Base-by-base conservation (phyloP, 30 jellyfish, hydroid and myxozoan genomes). In the Aurelia sp. region DNA sequence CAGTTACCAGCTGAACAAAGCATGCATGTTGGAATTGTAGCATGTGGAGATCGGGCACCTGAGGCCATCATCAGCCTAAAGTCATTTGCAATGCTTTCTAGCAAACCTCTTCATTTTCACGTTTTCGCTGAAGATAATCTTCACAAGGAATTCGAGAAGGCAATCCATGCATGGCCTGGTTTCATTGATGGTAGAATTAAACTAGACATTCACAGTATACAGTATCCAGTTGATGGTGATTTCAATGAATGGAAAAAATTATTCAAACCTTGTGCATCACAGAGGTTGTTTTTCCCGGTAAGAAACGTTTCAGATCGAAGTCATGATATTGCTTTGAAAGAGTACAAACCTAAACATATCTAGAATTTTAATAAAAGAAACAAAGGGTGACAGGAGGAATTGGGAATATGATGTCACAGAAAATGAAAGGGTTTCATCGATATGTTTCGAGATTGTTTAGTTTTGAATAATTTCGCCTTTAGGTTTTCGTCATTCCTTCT, bases 181-280 rank as follows among this genome's bases (percentile, higher is more conserved):
- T 81, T 66, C 62, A 75, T 21, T 27, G 75, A 81, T 9, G 89
- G 90, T 31, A 67, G 86, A 87, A 63, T 92, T 44, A 75, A 79
- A 53, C 74, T 70, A 53, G 88, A 84, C 27, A 48, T 84, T 19
- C 77, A 81, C 53, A 74, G 74, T 1, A 83, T 87, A 33, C 82
- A 66, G 13, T 92, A 72, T 71, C 98, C 98, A 11, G 91, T 60
- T 52, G 86, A 50, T 8, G 89, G 74, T 17, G 84, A 87, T 35
- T 69, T 76, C 41, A 20, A 62, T 27, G 82, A 74, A 40, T 92
- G 98, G 98, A 57, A 74, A 57, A 64, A 73, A 15, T 44, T 86
- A 41, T 92, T 92, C 74, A 92, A 92, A 75, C 97, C 92, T 1
- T 92, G 98, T 87, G 98, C 98, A 20, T 70, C 97, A 4, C 97